These are phyloP conservation scores for Synaphobranchus kaupii DNA, from an alignment of 2,797 vertebrate species.

Conservation along the genomic window DNA sequence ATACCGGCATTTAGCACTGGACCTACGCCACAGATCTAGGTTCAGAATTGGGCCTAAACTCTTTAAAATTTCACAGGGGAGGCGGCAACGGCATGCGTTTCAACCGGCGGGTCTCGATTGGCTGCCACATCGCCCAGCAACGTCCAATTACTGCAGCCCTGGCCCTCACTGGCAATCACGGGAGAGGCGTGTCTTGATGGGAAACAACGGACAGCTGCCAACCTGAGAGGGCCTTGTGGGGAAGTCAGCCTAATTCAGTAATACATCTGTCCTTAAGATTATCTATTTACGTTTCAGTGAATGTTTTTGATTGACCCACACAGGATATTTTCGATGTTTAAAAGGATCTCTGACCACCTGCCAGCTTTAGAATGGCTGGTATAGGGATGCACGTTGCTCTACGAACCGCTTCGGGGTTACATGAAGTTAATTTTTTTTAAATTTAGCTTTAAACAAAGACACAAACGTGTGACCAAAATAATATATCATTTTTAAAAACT, in stretches of 20 bases:
- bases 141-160: neutral
- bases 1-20: neutral
- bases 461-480: too few relatives aligned
- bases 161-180: neutral
- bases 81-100: neutral
- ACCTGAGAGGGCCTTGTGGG: neutral
- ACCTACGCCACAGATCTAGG: slow-evolving; percentile 45
- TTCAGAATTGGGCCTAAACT: slow-evolving; percentile 15
- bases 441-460: too few relatives aligned
- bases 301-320: too few relatives aligned
- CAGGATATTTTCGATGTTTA: neutral
- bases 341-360: neutral
- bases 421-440: too few relatives aligned
- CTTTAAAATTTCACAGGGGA: slow-evolving; percentile 33
- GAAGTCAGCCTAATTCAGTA: neutral
- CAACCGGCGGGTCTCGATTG: neutral
- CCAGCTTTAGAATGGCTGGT: too few relatives aligned
- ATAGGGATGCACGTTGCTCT: too few relatives aligned
- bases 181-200: too few relatives aligned
- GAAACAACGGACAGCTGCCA: neutral
- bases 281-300: too few relatives aligned
- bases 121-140: slow-evolving; percentile 9
- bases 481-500: neutral
- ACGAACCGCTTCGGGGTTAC: too few relatives aligned
- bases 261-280: neutral